Conservation (phyloP, 1,140 invertebrate genomes). For the Drosophila athabasca region DNA sequence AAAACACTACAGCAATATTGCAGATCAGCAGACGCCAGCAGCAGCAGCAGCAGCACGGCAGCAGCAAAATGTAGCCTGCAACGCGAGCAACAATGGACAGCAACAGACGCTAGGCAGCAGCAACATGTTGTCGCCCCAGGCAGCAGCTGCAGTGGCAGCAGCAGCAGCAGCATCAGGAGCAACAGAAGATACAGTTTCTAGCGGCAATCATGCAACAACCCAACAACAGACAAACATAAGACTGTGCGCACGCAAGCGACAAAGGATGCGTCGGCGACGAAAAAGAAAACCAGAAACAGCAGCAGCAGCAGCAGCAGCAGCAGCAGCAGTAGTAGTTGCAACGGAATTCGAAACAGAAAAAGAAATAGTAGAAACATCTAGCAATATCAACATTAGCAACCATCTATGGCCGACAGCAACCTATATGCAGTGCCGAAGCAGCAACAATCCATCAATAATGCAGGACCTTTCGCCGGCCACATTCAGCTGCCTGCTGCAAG, state of each 20-base stretch:
- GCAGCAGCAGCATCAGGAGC: constrained; percentile 24
- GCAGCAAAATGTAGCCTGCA: constrained; percentile 32
- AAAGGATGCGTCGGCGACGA: constrained; percentile 77
- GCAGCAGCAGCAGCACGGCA: constrained; percentile 15
- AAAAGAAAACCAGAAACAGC: constrained; percentile 70
- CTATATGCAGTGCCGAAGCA: constrained; percentile 54
- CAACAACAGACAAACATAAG: constrained; percentile 70
- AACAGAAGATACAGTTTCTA: constrained; percentile 24
- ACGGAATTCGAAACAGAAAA: constrained; percentile 36
- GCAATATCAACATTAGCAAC: constrained; percentile 48
- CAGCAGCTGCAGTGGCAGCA: constrained; percentile 42
- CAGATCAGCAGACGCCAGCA: too few species aligned
- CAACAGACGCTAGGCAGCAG: constrained; percentile 43
- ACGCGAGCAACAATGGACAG: constrained; percentile 36
- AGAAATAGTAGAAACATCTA: constrained; percentile 52
- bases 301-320: constrained; percentile 23
- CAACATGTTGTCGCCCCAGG: constrained; percentile 45
- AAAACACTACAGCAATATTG: constrained; percentile 57
- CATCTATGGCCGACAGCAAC: constrained; percentile 57
- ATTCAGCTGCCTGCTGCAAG: constrained; percentile 44
- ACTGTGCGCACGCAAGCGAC: constrained; percentile 80
- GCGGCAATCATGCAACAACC: constrained; percentile 56
- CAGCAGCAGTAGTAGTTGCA: constrained; percentile 26
- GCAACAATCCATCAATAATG: constrained; percentile 44
- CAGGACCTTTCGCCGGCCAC: constrained; percentile 41